Conservation (phyloP, 2,888 invertebrate genomes). For the Drosophila picticornis region DNA sequence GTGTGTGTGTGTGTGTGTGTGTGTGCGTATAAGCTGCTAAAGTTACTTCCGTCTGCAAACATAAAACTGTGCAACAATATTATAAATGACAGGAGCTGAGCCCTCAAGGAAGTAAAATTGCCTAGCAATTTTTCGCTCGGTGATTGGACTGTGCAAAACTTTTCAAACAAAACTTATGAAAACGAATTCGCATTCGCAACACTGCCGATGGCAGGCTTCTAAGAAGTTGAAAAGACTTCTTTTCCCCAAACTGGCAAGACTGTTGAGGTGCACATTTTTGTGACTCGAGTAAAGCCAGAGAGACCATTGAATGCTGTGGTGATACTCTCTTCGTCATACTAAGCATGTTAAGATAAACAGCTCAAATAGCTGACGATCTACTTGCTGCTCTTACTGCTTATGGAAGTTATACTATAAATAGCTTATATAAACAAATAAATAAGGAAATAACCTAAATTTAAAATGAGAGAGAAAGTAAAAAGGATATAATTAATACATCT, state of each 20-base stretch:
- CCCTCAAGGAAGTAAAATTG: constrained; percentile 36
- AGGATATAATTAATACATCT: neutral
- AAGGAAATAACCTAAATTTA: neutral
- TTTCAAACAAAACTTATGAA: constrained; percentile 14
- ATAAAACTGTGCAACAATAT: constrained; percentile 24
- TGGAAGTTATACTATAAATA: neutral
- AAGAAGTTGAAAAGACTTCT: neutral
- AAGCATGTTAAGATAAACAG: neutral
- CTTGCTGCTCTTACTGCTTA: neutral
- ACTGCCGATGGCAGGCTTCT: neutral
- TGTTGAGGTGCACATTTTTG: neutral
- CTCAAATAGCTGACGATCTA: neutral
- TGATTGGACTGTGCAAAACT: constrained; percentile 17
- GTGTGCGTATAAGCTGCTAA: constrained; percentile 33
- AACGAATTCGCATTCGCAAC: constrained; percentile 1
- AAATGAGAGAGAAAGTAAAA: neutral
- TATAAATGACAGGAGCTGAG: constrained; percentile 12
- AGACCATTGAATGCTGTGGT: neutral
- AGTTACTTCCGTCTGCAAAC: constrained; percentile 47
- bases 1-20: constrained; percentile 11
- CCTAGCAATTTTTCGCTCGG: constrained; percentile 25
- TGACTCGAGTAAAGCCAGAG: neutral
- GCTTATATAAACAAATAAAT: neutral
- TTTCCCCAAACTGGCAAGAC: neutral
- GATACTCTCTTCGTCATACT: neutral